Conservation (phyloP, 1,140 invertebrate genomes). For the Chymomyza costata region DNA sequence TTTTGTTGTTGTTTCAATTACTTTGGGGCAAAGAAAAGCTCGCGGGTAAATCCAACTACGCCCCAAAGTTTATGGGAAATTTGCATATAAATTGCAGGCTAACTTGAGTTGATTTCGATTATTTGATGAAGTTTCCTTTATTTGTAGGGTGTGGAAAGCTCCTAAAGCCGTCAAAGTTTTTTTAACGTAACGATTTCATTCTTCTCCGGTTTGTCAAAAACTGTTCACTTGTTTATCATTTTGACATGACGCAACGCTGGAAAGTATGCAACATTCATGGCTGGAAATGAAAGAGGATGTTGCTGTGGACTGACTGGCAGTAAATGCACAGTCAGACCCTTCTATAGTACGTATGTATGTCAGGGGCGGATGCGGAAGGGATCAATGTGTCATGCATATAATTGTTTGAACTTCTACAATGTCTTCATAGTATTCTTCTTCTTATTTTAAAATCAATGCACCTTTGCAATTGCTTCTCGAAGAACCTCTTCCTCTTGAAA, state of each 20-base stretch:
- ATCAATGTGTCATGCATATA: too few species aligned
- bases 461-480: too few species aligned
- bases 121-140: conserved; percentile 66
- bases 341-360: too few species aligned
- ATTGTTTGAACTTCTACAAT: too few species aligned
- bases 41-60: background rate
- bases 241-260: conserved; percentile 49
- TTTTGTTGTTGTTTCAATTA: conserved; percentile 69
- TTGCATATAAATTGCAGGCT: conserved; percentile 68
- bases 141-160: conserved; percentile 45
- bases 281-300: conserved; percentile 54
- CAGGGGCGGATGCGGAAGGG: too few species aligned
- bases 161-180: conserved; percentile 24
- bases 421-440: too few species aligned
- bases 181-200: conserved; percentile 11
- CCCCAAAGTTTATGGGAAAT: conserved; percentile 61
- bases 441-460: too few species aligned
- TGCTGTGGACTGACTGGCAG: conserved; percentile 56
- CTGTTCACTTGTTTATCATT: conserved; percentile 68
- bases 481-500: too few species aligned
- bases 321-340: conserved; percentile 51
- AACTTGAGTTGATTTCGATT: conserved; percentile 63
- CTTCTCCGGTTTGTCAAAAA: conserved; percentile 58
- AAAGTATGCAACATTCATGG: conserved; percentile 53
- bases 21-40: conserved; percentile 16